Base-by-base conservation (phyloP, 2,888 invertebrate genomes). In the Sylvicola cinctus region DNA sequence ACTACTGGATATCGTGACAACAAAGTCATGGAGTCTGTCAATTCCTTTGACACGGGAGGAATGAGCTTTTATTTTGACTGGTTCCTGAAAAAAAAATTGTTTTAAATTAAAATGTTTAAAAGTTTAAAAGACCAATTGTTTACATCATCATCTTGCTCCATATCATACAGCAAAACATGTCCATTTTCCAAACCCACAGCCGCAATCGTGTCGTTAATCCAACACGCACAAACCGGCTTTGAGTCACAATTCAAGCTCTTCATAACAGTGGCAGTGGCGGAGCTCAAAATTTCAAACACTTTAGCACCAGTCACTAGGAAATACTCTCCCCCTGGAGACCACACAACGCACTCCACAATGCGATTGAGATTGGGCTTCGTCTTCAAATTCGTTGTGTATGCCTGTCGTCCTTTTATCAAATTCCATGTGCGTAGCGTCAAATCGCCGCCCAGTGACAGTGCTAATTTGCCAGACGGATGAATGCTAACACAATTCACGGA, bases 361-460 rank as follows among this genome's bases (percentile, higher is more conserved):
- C 37, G 35, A 3, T 52, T 64, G 37, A 58, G 50, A 43, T 52
- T 40, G 39, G 65, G 64, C 58, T 74, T 76, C 47, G 66, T 74
- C 40, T 73, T 70, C 23, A 91, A 61, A 54, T 90, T 88, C n/a
- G 80, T 81, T 2, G 79, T 75, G 52, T 83, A 93, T 0, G 90
- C 91, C 44, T 75, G 74, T 39, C 88, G 68, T 0, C 91, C 93
- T 54, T 87, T 90, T 2, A 93, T 65, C 40, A 95, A 63, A 62
- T 95, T 91, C 95, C 95, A 95, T 3, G 91, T 91, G 46, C 77
- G 64, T 31, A 95, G 55, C 4, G 79, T 75, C 44, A 70, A 71
- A 55, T 95, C 91, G 32, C 70, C 71, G 12, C 90, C 87, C 27
- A 90, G 66, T 10, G 88, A 80, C 7, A 95, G 58, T 1, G 87